Percentiles rank a stretch among this genome's conserved stretches.
These are phyloP conservation scores for Mesocentrotus franciscanus DNA, from an alignment of 53 echinoderm and acorn worm species.

Conservation along the genomic window DNA sequence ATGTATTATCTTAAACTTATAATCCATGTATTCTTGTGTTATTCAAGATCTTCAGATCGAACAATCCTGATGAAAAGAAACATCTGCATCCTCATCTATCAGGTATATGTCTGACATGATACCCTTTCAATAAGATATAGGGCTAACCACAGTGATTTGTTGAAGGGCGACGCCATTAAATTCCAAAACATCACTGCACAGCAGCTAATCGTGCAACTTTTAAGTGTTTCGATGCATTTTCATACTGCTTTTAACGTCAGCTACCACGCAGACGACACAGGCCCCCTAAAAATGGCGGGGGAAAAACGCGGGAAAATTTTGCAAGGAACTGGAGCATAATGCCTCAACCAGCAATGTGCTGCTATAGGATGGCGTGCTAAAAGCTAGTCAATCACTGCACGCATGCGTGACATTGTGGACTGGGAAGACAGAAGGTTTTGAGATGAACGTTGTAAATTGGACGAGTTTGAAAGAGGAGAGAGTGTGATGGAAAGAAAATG, in stretches of 20 bases:
- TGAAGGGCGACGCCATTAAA: not conserved
- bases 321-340: not conserved
- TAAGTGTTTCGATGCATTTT: not conserved
- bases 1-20: no score
- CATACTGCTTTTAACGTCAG: not conserved
- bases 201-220: not conserved
- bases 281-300: not conserved
- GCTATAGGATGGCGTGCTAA: not conserved
- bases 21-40: no score
- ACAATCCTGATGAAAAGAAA: not conserved
- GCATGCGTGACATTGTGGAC: not conserved
- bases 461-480: not conserved
- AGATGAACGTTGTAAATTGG: not conserved
- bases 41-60: no score
- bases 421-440: not conserved
- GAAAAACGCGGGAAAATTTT: not conserved
- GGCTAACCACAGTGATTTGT: not conserved
- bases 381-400: not conserved
- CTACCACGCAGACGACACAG: not conserved
- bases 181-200: conserved; percentile 22
- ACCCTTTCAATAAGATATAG: not conserved
- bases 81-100: not conserved
- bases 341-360: not conserved
- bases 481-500: not conserved
- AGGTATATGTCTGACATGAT: not conserved